Evolutionary conservation across 1,140 invertebrate species (phyloP), one percentile per base, ranked within the genome.

Genomic region (Drosophila sp.): DNA sequence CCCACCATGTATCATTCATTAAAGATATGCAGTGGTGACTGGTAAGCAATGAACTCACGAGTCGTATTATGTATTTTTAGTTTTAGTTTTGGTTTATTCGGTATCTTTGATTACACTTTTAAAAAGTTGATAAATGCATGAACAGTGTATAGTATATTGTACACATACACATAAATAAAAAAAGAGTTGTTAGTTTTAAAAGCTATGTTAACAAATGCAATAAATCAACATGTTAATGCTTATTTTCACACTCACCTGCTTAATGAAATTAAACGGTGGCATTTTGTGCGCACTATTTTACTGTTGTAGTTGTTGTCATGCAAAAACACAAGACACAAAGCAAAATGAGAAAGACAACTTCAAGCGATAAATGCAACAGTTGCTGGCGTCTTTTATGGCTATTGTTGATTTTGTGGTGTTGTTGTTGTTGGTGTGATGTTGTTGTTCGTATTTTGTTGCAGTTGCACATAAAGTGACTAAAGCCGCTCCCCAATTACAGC

Each of bases 201-300:
- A 25, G 45, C 11, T 8, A 50, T 56, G 53, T 54, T 77, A 32
- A 63, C 57, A 70, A 27, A 61, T 48, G 45, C 54, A 64, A 61
- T 65, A 71, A 58, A 74, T 64, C 34, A 62, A 57, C 53, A 61
- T 53, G 48, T 64, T 54, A 72, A 48, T 73, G 58, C 34, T 63
- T 18, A 67, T 76, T 75, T 78, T 72, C 36, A 51, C 78, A 90
- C 87, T 90, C 71, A 90, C 87, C 89, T 90, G 89, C 66, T 90
- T 90, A 50, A 90, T 76, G 45, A 90, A 90, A 80, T 90, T 90
- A 82, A 90, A 90, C 45, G 89, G 87, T 51, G 87, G 79, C 87
- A 90, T 90, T 82, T 89, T 86, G 51, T 86, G 51, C 59, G 34
- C 41, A 56, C 50, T 62, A 56, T 62, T 73, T 74, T n/a, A n/a